phyloP scores from a whole-genome alignment of 2,113 vertebrate genomes.

The Pseudopodoces humilis region DNA sequence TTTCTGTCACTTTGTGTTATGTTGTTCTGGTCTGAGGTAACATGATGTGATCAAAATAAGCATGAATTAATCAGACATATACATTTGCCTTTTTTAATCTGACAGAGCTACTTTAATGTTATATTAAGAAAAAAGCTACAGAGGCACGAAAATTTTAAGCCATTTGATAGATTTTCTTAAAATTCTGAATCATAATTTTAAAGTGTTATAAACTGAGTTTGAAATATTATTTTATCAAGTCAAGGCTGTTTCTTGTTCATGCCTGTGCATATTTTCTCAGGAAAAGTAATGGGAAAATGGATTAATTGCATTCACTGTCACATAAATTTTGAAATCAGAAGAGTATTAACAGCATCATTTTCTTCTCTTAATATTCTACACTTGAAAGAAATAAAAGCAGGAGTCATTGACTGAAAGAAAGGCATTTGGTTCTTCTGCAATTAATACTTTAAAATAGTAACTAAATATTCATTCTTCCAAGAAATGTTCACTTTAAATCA shows the following conservation, averaged over 20 bases:
- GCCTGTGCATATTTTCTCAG: neutral
- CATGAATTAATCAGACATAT: neutral
- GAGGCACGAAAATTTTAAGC: neutral
- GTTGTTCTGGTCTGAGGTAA: neutral
- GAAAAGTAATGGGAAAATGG: neutral
- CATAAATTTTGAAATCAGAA: constrained; percentile 8
- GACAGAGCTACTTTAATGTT: neutral
- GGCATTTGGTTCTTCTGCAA: neutral
- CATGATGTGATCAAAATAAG: constrained; percentile 2
- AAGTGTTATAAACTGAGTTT: neutral
- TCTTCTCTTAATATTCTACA: neutral
- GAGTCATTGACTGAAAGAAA: neutral
- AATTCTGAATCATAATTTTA: neutral
- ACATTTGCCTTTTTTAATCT: neutral
- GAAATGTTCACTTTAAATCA: neutral
- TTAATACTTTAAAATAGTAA: neutral
- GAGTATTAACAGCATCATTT: neutral
- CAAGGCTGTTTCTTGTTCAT: neutral
- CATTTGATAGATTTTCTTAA: neutral
- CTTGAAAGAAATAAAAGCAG: neutral
- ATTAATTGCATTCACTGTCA: constrained; percentile 31
- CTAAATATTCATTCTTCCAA: neutral
- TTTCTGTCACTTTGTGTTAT: neutral
- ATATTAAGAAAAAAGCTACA: neutral
- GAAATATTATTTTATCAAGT: neutral